Conservation (phyloP, 30 jellyfish, hydroid and myxozoan species). For the Chironex yamaguchii region DNA sequence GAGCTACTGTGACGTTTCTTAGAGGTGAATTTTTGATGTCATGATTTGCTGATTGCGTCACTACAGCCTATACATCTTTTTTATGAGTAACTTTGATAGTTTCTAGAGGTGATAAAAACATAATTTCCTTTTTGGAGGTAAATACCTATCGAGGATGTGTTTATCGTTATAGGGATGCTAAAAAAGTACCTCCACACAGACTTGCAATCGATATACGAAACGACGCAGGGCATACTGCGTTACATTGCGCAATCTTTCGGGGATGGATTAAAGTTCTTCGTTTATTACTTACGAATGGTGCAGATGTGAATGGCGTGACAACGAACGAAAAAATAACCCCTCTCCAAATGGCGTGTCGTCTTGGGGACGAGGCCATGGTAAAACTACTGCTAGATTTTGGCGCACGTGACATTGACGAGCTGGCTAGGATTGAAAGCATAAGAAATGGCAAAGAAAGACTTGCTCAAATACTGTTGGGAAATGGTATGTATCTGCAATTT, state of each 20-base stretch:
- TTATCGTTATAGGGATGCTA: not conserved
- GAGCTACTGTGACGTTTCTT: too few species aligned
- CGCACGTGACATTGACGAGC: constrained; percentile 66
- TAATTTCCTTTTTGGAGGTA: too few species aligned
- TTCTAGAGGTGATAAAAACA: too few species aligned
- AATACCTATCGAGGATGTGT: too few species aligned
- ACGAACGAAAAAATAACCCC: constrained; percentile 52
- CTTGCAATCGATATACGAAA: constrained; percentile 19
- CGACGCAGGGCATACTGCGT: not conserved
- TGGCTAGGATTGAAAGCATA: constrained; percentile 60
- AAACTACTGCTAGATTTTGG: constrained; percentile 71
- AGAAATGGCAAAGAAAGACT: constrained; percentile 28
- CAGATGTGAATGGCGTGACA: constrained; percentile 32
- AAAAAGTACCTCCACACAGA: constrained; percentile 20
- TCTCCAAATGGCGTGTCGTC: constrained; percentile 62
- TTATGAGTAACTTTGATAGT: too few species aligned
- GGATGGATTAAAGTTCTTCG: constrained; percentile 36
- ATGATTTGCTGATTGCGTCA: too few species aligned
- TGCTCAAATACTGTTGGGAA: constrained; percentile 52
- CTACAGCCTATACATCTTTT: too few species aligned
- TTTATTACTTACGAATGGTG: constrained; percentile 64
- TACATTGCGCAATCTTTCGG: not conserved
- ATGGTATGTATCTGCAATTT: constrained; percentile 59
- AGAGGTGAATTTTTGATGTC: too few species aligned
- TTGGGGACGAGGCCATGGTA: constrained; percentile 27